These are phyloP conservation scores for Mercenaria mercenaria DNA, from an alignment of 1,140 invertebrate species.

Conservation along the genomic window DNA sequence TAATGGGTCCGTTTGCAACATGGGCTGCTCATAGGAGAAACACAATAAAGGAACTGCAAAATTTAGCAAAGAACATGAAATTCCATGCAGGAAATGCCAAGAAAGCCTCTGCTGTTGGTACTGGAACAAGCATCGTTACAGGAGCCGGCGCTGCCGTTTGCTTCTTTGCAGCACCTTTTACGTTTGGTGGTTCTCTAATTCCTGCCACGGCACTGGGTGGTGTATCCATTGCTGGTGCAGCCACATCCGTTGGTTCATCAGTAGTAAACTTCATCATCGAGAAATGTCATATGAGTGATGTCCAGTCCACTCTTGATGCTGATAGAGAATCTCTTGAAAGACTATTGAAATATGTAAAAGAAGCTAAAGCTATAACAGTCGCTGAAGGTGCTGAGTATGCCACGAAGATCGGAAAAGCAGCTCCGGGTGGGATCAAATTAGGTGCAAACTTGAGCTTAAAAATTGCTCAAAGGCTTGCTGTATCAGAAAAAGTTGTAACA, in stretches of 20 bases:
- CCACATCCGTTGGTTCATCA: background rate
- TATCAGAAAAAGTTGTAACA: background rate
- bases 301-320: background rate
- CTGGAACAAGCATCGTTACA: background rate
- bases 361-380: background rate
- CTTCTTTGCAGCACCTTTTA: background rate
- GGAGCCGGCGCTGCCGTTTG: background rate
- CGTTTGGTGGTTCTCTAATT: background rate
- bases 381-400: background rate
- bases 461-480: background rate
- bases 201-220: background rate
- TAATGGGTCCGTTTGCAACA: background rate
- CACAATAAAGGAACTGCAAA: background rate
- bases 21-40: background rate
- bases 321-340: background rate
- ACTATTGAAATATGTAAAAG: background rate
- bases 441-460: background rate
- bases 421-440: background rate
- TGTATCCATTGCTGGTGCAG: background rate
- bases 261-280: background rate
- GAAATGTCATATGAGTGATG: background rate
- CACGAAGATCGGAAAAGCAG: background rate
- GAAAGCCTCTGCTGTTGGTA: background rate
- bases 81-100: background rate
- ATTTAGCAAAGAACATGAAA: background rate